Base-by-base conservation (phyloP, 2,888 invertebrate species). In the Mythimna loreyi region DNA sequence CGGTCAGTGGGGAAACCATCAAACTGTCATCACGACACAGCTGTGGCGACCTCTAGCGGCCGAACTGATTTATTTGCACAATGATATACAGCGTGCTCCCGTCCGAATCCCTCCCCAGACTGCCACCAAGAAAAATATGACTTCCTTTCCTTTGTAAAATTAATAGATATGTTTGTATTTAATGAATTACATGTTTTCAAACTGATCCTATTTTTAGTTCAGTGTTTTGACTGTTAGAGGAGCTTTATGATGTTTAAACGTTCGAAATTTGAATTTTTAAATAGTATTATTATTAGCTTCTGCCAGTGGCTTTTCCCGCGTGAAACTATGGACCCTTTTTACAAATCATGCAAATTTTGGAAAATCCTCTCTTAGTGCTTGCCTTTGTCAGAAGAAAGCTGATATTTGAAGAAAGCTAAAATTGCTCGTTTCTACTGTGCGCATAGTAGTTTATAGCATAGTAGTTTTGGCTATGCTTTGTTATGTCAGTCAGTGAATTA, bases 21-120 rank as follows among this genome's bases (percentile, higher is more conserved):
- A 72, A 67, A 19, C 59, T 76, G 78, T 76, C 75, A 67, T 45
- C 75, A 60, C 59, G 0, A 0, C 21, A 23, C 75, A 76, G 75
- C 75, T 72, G 75, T 63, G 67, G 62, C 78, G 78, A 78, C 75
- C 75, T 76, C 75, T 78, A 49, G 28, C 67, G 50, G 50, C 47
- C 78, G 43, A 53, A 78, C 73, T 76, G 78, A 76, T 76, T 76
- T 76, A 76, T 76, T 72, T 43, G 52, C 67, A 43, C 67, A 30
- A 57, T 72, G 78, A 61, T 57, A 45, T 13, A 77, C 13, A 21
- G n/a, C 56, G 11, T 52, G 47, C 72, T 33, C 50, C 43, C 58
- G 57, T 67, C 40, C 16, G 33, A 69, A 25, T 49, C 40, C 21
- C 58, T 55, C 47, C 21, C 19, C 21, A 45, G 30, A 52, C 30